Conservation (phyloP, 2,113 vertebrate genomes). For the Panurus biarmicus region DNA sequence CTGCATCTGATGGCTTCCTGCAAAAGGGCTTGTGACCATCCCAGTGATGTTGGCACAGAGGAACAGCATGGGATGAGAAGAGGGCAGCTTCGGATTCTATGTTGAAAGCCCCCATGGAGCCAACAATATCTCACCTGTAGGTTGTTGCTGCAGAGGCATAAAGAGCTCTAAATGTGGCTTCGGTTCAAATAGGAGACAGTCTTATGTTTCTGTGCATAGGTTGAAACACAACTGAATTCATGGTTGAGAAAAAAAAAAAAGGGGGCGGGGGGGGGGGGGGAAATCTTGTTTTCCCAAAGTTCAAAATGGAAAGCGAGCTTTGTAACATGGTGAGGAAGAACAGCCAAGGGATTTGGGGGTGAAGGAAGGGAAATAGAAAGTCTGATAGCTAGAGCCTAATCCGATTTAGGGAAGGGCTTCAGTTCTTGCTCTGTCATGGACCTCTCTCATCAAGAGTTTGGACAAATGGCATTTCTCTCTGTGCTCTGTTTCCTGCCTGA, state of each 20-base stretch:
- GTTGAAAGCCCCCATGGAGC: not conserved
- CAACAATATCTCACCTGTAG: not conserved
- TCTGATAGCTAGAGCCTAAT: conserved; percentile 29
- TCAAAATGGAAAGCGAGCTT: not conserved
- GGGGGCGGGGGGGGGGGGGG: accelerated
- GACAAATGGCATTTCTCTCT: conserved; percentile 48
- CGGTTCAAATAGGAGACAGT: not conserved
- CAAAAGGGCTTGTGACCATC: not conserved
- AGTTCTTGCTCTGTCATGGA: conserved; percentile 8
- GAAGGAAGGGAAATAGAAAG: conserved; percentile 3
- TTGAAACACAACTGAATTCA: not conserved
- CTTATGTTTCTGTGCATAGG: not conserved
- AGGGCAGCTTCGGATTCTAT: not conserved
- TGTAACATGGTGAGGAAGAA: not conserved
- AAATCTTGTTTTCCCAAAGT: not conserved
- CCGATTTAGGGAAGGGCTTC: conserved; percentile 6
- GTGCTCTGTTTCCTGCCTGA: conserved; percentile 61
- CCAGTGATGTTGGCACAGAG: not conserved
- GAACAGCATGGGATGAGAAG: not conserved
- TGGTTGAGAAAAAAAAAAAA: not conserved
- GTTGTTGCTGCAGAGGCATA: not conserved
- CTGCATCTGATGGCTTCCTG: not conserved
- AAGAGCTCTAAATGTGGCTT: not conserved
- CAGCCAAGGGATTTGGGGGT: not conserved
- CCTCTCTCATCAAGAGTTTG: conserved; percentile 21